A percentile compares a stretch with the other conserved stretches of the same genome.
These are phyloP conservation scores for Pogonomyrmex californicus DNA, from an alignment of 1,140 invertebrate genomes.

Conservation along the genomic window DNA sequence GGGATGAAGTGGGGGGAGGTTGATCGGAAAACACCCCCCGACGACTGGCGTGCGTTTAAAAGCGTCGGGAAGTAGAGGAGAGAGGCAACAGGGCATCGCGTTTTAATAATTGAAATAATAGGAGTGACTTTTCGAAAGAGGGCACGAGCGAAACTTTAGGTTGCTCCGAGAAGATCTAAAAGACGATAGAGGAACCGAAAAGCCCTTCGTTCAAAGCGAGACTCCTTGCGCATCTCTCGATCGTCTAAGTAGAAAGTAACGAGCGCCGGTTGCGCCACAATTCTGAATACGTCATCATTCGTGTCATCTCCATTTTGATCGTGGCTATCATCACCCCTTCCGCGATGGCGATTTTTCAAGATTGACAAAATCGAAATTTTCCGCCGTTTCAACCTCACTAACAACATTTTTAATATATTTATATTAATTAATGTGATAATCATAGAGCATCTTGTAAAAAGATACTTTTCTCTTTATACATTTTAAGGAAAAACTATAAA, in stretches of 20 bases:
- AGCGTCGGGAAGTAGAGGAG: conserved; percentile 1
- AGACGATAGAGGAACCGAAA: conserved; percentile 11
- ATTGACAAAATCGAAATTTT: conserved; percentile 67
- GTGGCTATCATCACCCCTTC: not conserved
- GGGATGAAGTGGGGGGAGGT: not conserved
- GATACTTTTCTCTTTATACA: not conserved
- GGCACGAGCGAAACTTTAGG: conserved; percentile 31
- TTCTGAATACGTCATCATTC: conserved; percentile 67
- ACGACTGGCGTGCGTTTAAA: conserved; percentile 32
- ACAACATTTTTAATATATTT: not conserved
- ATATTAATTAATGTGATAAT: not conserved
- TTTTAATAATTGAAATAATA: conserved; percentile 75
- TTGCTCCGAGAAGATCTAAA: not conserved
- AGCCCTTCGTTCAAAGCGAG: conserved; percentile 34
- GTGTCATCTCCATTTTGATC: conserved; percentile 14
- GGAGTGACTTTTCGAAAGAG: conserved; percentile 45
- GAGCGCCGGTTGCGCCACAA: conserved; percentile 65
- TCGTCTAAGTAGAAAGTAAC: conserved; percentile 75
- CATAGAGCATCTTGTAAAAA: not conserved
- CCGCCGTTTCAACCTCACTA: too few relatives aligned
- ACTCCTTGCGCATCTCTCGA: conserved; percentile 25
- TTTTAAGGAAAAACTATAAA: not conserved
- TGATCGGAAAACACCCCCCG: conserved; percentile 39
- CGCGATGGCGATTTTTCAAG: conserved; percentile 18
- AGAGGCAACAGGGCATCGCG: conserved; percentile 34